phyloP scores from a whole-genome alignment of 2,888 invertebrate genomes.

The Lasioglossum malachurum region DNA sequence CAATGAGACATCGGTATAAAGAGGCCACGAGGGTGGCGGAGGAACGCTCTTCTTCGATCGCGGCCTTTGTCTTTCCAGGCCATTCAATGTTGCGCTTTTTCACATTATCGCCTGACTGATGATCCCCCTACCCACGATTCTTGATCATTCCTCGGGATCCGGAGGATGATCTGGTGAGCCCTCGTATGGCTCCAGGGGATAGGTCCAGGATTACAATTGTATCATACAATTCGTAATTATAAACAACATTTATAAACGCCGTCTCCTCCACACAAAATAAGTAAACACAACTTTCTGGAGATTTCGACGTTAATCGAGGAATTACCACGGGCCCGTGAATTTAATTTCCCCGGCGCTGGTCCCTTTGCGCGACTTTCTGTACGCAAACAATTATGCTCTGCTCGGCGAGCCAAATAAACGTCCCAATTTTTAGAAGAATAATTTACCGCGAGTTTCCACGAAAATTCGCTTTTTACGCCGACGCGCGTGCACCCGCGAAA shows the following conservation, averaged over 20 bases:
- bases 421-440: neutral
- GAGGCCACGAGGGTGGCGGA: constrained; percentile 70
- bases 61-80: constrained; percentile 46
- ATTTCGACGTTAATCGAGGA: neutral
- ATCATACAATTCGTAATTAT: too few relatives aligned
- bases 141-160: neutral
- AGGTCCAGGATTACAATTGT: neutral
- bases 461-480: neutral
- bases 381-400: neutral
- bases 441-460: neutral
- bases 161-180: neutral
- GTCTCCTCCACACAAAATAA: neutral
- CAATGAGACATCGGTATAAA: constrained; percentile 81
- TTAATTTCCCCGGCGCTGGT: neutral
- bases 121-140: neutral
- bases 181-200: neutral
- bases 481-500: neutral
- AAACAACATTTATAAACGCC: neutral
- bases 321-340: neutral
- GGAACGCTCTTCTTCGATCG: constrained; percentile 58
- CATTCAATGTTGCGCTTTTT: constrained; percentile 47
- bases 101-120: constrained; percentile 5
- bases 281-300: neutral
- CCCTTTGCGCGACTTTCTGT: neutral
- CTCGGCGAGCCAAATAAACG: neutral